A percentile compares a stretch with the other conserved stretches of the same genome.
Conservation (phyloP, 2,797 vertebrate species). For the Avahi laniger region DNA sequence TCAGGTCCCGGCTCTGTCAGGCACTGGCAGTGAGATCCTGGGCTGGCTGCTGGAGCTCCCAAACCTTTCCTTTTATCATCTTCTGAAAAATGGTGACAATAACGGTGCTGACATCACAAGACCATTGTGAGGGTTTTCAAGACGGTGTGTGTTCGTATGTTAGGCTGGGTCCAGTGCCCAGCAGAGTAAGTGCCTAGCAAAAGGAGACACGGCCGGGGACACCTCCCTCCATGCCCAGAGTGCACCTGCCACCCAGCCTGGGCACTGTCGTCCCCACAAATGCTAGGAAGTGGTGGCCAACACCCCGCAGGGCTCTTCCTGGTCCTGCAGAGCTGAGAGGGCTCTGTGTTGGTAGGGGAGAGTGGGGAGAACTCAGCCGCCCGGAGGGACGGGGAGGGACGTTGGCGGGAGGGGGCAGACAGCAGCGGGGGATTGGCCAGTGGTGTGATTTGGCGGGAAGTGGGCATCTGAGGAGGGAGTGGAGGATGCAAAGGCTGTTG, state of each 20-base stretch:
- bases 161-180: rapidly evolving
- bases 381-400: background rate
- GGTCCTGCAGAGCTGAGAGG: background rate
- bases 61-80: background rate
- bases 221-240: background rate
- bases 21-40: background rate
- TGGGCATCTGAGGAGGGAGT: background rate
- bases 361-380: background rate
- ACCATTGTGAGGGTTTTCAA: rapidly evolving
- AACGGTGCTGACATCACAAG: rapidly evolving
- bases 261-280: background rate
- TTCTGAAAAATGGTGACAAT: background rate
- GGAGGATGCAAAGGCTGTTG: rapidly evolving
- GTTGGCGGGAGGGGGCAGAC: too few relatives aligned
- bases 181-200: background rate
- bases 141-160: rapidly evolving
- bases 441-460: rapidly evolving
- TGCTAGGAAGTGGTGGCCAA: background rate
- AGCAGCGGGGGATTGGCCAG: background rate
- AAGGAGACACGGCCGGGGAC: background rate
- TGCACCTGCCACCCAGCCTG: background rate
- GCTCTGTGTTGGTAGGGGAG: too few relatives aligned
- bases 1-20: rapidly evolving
- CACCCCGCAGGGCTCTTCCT: too few relatives aligned
- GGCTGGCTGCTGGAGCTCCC: background rate